Percentiles rank a stretch among this genome's conserved stretches.
phyloP scores from a whole-genome alignment of 2,888 invertebrate genomes.

The Hedya salicella region DNA sequence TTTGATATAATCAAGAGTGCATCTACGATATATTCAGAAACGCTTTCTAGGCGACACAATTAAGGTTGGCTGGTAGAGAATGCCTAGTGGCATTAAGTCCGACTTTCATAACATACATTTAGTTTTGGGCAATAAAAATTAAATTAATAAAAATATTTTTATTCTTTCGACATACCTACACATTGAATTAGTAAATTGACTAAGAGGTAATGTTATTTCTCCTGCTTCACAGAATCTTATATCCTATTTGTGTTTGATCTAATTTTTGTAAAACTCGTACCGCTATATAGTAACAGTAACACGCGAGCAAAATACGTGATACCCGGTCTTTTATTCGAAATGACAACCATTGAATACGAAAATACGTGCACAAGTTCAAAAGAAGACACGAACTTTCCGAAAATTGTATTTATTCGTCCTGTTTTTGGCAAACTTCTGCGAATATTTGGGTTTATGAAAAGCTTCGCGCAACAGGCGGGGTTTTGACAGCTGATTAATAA shows the following conservation, averaged over 20 bases:
- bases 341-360: conserved; percentile 46
- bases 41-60: too few species aligned
- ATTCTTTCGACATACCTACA: too few species aligned
- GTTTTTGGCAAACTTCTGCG: conserved; percentile 17
- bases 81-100: too few species aligned
- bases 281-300: neutral
- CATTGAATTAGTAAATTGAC: too few species aligned
- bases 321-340: conserved; percentile 36
- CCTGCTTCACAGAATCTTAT: neutral
- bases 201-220: too few species aligned
- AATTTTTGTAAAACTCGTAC: neutral
- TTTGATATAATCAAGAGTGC: too few species aligned
- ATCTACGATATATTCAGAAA: too few species aligned
- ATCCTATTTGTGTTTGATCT: neutral
- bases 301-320: conserved; percentile 16
- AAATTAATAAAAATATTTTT: too few species aligned
- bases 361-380: conserved; percentile 36
- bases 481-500: conserved; percentile 6
- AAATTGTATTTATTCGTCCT: conserved; percentile 40
- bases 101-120: too few species aligned
- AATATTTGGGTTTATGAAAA: conserved; percentile 23
- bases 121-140: too few species aligned
- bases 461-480: neutral
- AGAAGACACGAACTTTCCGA: conserved; percentile 33
- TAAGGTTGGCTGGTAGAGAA: too few species aligned